Conservation (phyloP, 2,113 vertebrate genomes). For the Penelope pileata region DNA sequence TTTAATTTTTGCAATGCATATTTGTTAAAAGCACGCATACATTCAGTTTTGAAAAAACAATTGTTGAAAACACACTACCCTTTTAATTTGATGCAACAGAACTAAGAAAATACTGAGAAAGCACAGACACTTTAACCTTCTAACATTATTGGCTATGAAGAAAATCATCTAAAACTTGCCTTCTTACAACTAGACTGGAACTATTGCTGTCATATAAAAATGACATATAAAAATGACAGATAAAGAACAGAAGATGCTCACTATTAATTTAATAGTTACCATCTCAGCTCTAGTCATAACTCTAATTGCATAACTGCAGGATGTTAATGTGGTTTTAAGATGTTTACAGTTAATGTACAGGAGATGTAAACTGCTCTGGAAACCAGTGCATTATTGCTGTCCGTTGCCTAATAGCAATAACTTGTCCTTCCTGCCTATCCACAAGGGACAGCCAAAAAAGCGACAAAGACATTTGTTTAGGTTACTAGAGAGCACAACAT, state of each 20-base stretch:
- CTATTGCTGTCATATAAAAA: background rate
- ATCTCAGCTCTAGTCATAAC: background rate
- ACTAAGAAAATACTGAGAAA: background rate
- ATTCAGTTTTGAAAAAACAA: background rate
- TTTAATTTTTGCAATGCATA: rapidly evolving
- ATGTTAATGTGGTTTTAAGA: background rate
- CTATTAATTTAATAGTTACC: background rate
- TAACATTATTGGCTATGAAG: background rate
- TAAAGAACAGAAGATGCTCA: background rate
- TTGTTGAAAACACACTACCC: background rate
- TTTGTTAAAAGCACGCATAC: background rate
- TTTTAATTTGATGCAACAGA: background rate
- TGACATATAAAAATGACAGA: background rate
- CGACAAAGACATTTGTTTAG: background rate
- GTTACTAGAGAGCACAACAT: background rate
- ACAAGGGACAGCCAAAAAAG: background rate
- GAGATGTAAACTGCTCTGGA: background rate
- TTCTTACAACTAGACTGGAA: background rate
- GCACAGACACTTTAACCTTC: background rate
- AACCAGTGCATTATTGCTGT: background rate
- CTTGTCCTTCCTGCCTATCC: background rate
- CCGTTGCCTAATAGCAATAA: background rate
- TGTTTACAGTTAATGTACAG: background rate
- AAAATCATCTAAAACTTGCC: background rate
- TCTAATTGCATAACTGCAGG: background rate